Base-by-base conservation (phyloP, 2,797 vertebrate species). In the Oophaga sylvatica region DNA sequence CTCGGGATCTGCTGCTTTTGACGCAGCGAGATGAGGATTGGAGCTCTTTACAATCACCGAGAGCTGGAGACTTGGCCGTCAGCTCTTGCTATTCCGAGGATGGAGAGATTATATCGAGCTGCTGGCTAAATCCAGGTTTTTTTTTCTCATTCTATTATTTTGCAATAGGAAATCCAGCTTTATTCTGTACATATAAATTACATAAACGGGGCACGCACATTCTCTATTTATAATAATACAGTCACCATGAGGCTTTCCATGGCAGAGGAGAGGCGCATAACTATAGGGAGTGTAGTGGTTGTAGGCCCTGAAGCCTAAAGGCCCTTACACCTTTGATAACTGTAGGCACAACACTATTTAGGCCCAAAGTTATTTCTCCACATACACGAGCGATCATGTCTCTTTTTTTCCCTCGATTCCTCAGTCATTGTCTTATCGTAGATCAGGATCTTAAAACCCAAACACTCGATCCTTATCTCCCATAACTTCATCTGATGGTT, bases 1-100 rank as follows among this genome's bases (percentile, higher is more conserved):
- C 73, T 86, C 75, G 57, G 15, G 71, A 70, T 83, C 82, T 73
- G 80, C 83, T 35, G 68, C 67, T 89, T 71, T 53, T 89, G 88
- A 89, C 88, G 84, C 82, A 89, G 78, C 15, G 31, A 75, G 79
- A 82, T 85, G 87, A 83, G 59, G 84, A 80, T 78, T 31, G 65
- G n/a, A 68, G 68, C 77, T 80, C 53, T 71, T 86, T 68, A 68
- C 79, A 65, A 68, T 85, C 80, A 26, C 26, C 78, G 53, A 16
- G 53, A 63, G 76, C 83, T 63, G 78, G 87, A 80, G 76, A 26
- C 65, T 77, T 83, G 73, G 48, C 73, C n/a, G 53, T 29, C 59
- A 35, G 60, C 70, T 67, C 59, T 6, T 79, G 56, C 70, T 75
- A 75, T 59, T 71, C 65, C 60, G n/a, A 62, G 67, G 29, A 60